A percentile compares a stretch with the other conserved stretches of the same genome.
These are phyloP conservation scores for Lichenostomus cassidix DNA, from an alignment of 2,113 vertebrate species.

Conservation along the genomic window DNA sequence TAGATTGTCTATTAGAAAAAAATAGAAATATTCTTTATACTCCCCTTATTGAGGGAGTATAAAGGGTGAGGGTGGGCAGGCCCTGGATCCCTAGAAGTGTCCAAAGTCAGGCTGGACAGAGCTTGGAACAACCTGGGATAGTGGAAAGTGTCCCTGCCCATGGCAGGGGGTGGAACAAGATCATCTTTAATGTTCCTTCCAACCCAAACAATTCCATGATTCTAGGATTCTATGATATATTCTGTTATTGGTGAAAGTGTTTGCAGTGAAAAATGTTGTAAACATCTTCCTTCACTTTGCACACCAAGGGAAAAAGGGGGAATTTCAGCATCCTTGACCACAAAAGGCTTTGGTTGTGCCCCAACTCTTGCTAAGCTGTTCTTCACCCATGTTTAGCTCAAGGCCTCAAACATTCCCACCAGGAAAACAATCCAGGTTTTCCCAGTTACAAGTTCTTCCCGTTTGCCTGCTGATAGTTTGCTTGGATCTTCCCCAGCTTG, in stretches of 20 bases:
- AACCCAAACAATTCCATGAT: fast-evolving
- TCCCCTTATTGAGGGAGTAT: neutral
- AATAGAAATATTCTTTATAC: neutral
- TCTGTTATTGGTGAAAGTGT: neutral
- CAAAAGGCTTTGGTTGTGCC: neutral
- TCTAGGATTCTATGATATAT: neutral
- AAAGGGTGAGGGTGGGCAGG: neutral
- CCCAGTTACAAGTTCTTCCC: neutral
- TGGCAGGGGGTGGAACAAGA: neutral
- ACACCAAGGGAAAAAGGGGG: neutral
- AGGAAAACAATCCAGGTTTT: neutral
- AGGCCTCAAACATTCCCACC: neutral
- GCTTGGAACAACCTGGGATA: neutral
- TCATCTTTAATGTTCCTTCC: neutral
- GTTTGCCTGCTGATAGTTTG: neutral
- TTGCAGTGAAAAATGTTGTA: neutral
- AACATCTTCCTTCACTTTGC: neutral
- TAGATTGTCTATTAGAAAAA: neutral
- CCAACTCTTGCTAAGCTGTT: neutral
- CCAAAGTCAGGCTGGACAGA: fast-evolving
- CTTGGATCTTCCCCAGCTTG: neutral
- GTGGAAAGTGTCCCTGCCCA: neutral
- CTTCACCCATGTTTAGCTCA: neutral
- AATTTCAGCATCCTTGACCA: neutral
- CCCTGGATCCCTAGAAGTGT: neutral